Conservation (phyloP, 2,113 vertebrate species). For the Lonchura striata region DNA sequence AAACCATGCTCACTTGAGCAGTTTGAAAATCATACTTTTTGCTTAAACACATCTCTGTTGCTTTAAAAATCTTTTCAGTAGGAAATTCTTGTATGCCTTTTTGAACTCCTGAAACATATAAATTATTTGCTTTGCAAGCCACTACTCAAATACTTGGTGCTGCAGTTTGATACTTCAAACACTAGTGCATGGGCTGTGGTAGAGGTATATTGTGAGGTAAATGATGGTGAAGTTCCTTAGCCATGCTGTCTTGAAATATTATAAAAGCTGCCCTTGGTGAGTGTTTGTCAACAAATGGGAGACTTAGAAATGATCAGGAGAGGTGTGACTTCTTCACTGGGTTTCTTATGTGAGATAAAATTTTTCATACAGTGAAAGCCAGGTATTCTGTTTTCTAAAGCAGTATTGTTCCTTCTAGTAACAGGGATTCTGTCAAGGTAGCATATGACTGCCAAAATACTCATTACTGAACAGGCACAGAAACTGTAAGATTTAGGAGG, state of each 20-base stretch:
- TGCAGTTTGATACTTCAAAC: not conserved
- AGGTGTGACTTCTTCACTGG: not conserved
- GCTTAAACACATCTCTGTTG: not conserved
- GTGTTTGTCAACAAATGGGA: not conserved
- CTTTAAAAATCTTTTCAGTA: not conserved
- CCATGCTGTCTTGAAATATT: not conserved
- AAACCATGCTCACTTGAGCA: not conserved
- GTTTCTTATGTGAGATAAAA: not conserved
- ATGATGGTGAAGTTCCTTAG: not conserved
- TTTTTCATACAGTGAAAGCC: not conserved
- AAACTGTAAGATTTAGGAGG: not conserved
- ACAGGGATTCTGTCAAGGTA: not conserved
- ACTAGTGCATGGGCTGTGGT: not conserved
- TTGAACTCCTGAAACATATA: not conserved
- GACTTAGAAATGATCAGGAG: not conserved
- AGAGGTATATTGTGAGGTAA: not conserved
- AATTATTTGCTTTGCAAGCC: not conserved
- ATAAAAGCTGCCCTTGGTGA: not conserved
- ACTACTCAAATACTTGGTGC: not conserved
- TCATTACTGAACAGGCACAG: not conserved
- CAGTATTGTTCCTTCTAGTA: not conserved
- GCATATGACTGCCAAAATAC: not conserved
- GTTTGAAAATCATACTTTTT: not conserved
- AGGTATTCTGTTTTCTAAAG: not conserved
- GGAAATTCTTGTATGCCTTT: not conserved